phyloP scores from a whole-genome alignment of 2,797 vertebrate species.

The Vultur gryphus region DNA sequence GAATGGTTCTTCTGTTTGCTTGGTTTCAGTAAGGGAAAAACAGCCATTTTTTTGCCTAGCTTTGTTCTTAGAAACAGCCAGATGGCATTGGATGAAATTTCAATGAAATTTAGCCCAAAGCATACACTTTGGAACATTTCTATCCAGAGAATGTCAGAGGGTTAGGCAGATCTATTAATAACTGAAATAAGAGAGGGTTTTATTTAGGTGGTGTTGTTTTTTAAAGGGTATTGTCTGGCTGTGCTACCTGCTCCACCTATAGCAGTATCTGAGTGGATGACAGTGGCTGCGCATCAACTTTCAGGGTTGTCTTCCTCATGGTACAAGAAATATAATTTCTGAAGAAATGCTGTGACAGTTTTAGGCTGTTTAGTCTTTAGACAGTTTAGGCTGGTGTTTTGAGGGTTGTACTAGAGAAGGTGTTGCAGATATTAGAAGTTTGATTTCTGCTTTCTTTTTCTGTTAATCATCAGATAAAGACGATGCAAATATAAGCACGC shows the following conservation, averaged over 20 bases:
- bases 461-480: neutral
- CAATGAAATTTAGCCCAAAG: neutral
- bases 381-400: neutral
- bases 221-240: neutral
- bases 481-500: accelerated
- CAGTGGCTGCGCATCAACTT: neutral
- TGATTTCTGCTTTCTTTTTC: neutral
- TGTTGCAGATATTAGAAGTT: neutral
- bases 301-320: neutral
- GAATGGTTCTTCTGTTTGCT: neutral
- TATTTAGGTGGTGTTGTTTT: neutral
- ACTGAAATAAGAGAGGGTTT: neutral
- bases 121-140: neutral
- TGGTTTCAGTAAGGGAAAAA: neutral
- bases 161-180: neutral
- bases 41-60: neutral
- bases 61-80: neutral
- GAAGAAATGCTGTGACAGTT: neutral
- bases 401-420: neutral
- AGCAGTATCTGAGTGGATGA: neutral
- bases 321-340: neutral
- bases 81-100: neutral
- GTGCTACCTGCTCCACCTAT: neutral
- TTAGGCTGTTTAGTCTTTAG: neutral
- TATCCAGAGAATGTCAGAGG: neutral